Base-by-base conservation (phyloP, 2,797 vertebrate genomes). In the Cuculus canorus region DNA sequence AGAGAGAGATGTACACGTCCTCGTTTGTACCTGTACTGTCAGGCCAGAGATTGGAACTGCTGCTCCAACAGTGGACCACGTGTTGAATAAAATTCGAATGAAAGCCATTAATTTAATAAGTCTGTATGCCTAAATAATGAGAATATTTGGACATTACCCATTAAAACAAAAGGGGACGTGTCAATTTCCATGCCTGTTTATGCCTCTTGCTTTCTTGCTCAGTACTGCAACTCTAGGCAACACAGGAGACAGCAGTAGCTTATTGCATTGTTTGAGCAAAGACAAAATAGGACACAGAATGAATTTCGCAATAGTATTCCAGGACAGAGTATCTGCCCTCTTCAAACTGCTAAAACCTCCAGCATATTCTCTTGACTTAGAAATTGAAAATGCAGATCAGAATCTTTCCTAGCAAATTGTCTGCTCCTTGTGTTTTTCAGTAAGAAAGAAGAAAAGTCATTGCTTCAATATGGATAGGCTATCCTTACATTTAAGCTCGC, bases 371-470 rank as follows among this genome's bases (percentile, higher is more conserved):
- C 24, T 91, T 2, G 1, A 64, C n/a, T 84, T 53, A 50, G 52
- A 82, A 90, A 82, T 30, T 75, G 77, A 92, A 96, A 96, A 92
- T 68, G 78, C 53, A 32, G 61, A 77, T 95, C 63, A 73, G 59
- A 92, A 70, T 80, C 43, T 90, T 87, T 84, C 32, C 48, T 57
- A 66, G 78, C 59, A 82, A 76, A 65, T 93, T 92, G 48, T 66
- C 78, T 86, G 79, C 52, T 63, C 24, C 69, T 86, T 80, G 70
- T 65, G 50, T 89, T 96, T 96, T 90, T 92, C 63, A 56, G 71
- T 30, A 66, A 90, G 73, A 35, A 70, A 84, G 86, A 88, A 73
- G 32, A 65, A 54, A 84, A 59, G 14, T 85, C 35, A 52, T 60
- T 92, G 45, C 80, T 82, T 93, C 70, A 66, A 45, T 88, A 52